Percentiles rank a stretch among this genome's conserved stretches.
Conservation (phyloP, 2,888 invertebrate species). For the Lymantria monacha region DNA sequence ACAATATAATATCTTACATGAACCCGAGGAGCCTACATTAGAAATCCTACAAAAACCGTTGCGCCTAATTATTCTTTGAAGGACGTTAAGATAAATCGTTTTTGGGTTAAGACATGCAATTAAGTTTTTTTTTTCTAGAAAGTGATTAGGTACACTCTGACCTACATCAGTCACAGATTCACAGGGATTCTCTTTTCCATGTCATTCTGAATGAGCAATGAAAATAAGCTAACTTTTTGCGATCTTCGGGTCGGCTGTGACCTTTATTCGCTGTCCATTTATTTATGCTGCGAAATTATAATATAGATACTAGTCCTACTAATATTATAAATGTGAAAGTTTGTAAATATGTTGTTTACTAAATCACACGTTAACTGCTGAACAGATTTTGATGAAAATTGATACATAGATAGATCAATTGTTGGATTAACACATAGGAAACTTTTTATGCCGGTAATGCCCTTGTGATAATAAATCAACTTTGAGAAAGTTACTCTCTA, state of each 20-base stretch:
- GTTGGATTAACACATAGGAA: no score
- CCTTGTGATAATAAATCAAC: no score
- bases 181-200: not conserved
- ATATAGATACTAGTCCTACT: not conserved
- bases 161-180: slow-evolving; percentile 4
- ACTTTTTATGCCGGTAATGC: no score
- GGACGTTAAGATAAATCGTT: slow-evolving; percentile 25
- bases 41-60: slow-evolving; percentile 12
- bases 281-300: not conserved
- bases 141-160: slow-evolving; percentile 8
- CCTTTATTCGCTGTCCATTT: not conserved
- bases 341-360: not conserved
- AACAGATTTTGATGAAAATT: no score
- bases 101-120: slow-evolving; percentile 14
- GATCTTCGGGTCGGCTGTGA: not conserved
- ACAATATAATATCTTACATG: no score
- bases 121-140: slow-evolving; percentile 15
- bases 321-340: not conserved
- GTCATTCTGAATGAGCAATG: not conserved
- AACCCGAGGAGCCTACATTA: not conserved
- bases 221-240: slow-evolving; percentile 8
- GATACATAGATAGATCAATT: no score
- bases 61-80: slow-evolving; percentile 24
- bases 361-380: no score
- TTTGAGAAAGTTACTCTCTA: no score